Conservation (phyloP, 2,888 invertebrate species). For the Orchesella flavescens region DNA sequence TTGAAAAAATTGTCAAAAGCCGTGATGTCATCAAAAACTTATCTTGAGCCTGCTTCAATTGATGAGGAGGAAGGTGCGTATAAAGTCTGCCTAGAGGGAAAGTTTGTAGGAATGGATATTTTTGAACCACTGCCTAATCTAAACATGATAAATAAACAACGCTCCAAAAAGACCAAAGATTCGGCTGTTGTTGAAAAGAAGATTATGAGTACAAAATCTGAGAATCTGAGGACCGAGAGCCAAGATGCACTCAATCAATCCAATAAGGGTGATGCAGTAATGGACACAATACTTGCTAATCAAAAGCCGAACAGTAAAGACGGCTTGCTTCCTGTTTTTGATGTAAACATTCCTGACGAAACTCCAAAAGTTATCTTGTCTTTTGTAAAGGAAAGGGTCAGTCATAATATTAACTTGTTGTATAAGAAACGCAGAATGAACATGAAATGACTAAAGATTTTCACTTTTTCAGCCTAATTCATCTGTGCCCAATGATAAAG, state of each 20-base stretch:
- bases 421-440: not conserved
- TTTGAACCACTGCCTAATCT: conserved; percentile 15
- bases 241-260: not conserved
- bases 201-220: not conserved
- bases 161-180: not conserved
- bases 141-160: not conserved
- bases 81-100: conserved; percentile 20
- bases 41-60: not conserved
- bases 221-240: not conserved
- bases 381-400: conserved; percentile 63
- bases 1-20: conserved; percentile 28
- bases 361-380: conserved; percentile 60
- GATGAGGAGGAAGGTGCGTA: conserved; percentile 39
- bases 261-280: not conserved
- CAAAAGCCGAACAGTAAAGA: not conserved
- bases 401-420: not conserved
- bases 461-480: conserved; percentile 16
- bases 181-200: not conserved
- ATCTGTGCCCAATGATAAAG: not conserved
- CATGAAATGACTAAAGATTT: not conserved
- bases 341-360: conserved; percentile 32
- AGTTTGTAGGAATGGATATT: conserved; percentile 26
- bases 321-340: conserved; percentile 37
- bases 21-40: conserved; percentile 21
- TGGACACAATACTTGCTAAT: conserved; percentile 11